Percentiles rank a stretch among this genome's conserved stretches.
Conservation (phyloP, 2,113 vertebrate genomes). For the Corythaeola cristata region DNA sequence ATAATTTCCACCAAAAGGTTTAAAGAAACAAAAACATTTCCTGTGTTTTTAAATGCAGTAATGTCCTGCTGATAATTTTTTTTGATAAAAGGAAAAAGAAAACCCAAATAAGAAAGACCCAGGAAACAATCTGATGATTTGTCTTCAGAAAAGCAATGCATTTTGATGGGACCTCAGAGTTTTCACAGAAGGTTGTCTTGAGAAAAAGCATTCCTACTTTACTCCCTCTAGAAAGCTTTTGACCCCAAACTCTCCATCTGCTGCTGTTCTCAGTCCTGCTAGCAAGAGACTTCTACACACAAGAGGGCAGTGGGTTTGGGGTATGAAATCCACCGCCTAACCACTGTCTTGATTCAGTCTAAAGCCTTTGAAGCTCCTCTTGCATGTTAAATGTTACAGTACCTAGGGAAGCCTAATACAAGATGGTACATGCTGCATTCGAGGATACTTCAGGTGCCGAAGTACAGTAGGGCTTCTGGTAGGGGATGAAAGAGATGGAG, state of each 20-base stretch:
- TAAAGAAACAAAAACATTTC: neutral
- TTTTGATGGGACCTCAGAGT: neutral
- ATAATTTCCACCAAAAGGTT: constrained; percentile 2
- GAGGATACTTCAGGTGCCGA: neutral
- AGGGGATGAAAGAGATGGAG: constrained; percentile 45
- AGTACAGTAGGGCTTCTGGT: neutral
- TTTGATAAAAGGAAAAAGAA: neutral
- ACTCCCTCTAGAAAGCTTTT: neutral
- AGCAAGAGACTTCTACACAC: neutral
- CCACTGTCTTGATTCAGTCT: neutral
- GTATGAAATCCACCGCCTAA: neutral
- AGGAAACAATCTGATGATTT: neutral
- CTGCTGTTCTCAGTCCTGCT: neutral
- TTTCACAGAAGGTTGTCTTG: neutral
- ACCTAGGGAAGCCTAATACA: neutral
- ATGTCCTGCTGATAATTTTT: neutral
- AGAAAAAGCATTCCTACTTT: neutral
- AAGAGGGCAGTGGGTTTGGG: neutral
- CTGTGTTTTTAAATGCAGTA: neutral
- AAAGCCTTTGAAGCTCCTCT: neutral
- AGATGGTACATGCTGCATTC: neutral
- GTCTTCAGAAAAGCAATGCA: neutral
- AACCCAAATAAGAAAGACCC: neutral
- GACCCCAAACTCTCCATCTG: neutral
- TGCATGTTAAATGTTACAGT: neutral